A percentile compares a stretch with the other conserved stretches of the same genome.
phyloP scores from a whole-genome alignment of 2,888 invertebrate genomes.

The Mystacides longicornis region DNA sequence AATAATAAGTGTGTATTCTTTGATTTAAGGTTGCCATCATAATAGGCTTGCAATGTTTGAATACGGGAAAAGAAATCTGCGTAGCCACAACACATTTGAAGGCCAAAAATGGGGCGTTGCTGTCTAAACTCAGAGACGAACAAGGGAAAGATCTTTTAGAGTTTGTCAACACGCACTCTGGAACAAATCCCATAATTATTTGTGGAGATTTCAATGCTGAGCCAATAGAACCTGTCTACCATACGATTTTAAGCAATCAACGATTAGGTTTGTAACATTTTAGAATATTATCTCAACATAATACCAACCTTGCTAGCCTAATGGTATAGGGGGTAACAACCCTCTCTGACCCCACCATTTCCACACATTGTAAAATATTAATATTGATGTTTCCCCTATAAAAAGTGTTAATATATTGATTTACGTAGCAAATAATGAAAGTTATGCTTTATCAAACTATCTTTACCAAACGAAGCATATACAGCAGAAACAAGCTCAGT shows the following conservation, averaged over 20 bases:
- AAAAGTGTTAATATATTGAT: no score
- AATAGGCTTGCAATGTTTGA: conserved; percentile 46
- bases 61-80: conserved; percentile 53
- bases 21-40: conserved; percentile 53
- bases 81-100: conserved; percentile 69
- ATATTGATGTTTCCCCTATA: no score
- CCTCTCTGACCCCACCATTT: no score
- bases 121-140: conserved; percentile 61
- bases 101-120: conserved; percentile 58
- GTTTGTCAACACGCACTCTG: conserved; percentile 44
- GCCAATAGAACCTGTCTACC: conserved; percentile 62
- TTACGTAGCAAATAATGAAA: no score
- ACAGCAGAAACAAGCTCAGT: no score
- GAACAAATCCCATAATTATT: conserved; percentile 52
- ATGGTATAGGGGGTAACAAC: no score
- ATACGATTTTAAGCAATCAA: conserved; percentile 46
- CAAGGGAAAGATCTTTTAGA: conserved; percentile 61
- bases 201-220: conserved; percentile 75
- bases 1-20: no score
- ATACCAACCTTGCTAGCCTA: no score
- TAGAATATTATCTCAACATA: no score
- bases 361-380: no score
- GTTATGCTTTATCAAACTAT: no score
- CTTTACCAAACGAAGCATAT: no score
- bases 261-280: conserved; percentile 29